A percentile compares a stretch with the other conserved stretches of the same genome.
phyloP scores from a whole-genome alignment of 2,888 invertebrate species.

The Lycaena phlaeas region DNA sequence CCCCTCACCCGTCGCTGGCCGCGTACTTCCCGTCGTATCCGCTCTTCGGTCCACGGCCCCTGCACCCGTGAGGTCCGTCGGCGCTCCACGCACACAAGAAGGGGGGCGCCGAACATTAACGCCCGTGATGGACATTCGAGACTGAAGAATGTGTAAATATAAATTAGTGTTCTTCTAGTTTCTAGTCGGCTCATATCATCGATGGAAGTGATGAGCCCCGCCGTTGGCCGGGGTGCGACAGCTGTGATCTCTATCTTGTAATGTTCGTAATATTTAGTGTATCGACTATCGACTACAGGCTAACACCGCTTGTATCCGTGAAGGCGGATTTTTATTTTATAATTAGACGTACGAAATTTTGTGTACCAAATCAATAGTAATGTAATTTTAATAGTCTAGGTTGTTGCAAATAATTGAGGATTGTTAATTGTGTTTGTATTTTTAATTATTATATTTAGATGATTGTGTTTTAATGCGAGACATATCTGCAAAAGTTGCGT shows the following conservation, averaged over 20 bases:
- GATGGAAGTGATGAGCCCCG: constrained; percentile 46
- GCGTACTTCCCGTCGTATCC: constrained; percentile 92
- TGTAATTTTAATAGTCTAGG: constrained; percentile 59
- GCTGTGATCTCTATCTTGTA: constrained; percentile 70
- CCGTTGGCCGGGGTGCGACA: constrained; percentile 54
- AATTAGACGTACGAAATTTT: constrained; percentile 68
- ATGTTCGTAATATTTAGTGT: constrained; percentile 60
- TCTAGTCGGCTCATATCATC: constrained; percentile 67
- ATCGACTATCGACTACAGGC: constrained; percentile 37
- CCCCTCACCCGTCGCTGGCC: constrained; percentile 83
- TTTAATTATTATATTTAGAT: constrained; percentile 33
- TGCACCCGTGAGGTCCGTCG: constrained; percentile 81
- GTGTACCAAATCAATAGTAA: constrained; percentile 69
- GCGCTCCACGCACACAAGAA: constrained; percentile 82
- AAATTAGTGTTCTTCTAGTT: constrained; percentile 49
- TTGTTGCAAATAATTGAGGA: constrained; percentile 61
- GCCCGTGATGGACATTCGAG: constrained; percentile 60
- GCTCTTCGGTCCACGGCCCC: constrained; percentile 83
- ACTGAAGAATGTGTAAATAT: constrained; percentile 61
- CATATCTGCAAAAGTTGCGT: background rate
- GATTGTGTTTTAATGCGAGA: constrained; percentile 19
- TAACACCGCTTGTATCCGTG: constrained; percentile 40
- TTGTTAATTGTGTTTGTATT: constrained; percentile 68
- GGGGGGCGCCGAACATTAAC: constrained; percentile 69
- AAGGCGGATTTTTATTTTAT: constrained; percentile 49